Base-by-base conservation (phyloP, 2,113 vertebrate species). In the Gambusia holbrooki region DNA sequence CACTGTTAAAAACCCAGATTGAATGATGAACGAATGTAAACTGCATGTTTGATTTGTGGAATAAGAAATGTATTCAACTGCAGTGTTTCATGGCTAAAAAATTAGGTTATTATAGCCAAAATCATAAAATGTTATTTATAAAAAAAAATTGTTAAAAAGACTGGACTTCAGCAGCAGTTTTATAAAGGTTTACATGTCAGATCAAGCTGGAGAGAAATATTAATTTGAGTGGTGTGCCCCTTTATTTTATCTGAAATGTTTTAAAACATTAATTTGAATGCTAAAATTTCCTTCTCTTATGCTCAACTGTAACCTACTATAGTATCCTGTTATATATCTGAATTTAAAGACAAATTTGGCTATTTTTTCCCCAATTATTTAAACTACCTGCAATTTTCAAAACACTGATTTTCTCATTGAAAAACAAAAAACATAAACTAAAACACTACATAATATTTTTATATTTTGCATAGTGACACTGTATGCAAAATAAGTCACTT, bases 161-260 rank as follows among this genome's bases (percentile, higher is more conserved):
- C 58, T 14, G 10, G 37, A 7, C 71, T 71, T 75, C 81, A 68
- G 62, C 22, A 28, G 13, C 65, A 35, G 45, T 48, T 35, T n/a
- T 32, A 62, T 62, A 60, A 69, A 60, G 22, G 54, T 76, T 71
- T 74, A 69, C 63, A 64, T 75, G 54, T 27, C n/a, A 7, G 22
- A 42, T 25, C 22, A 69, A 58, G 65, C 22, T 30, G 28, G 74
- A 63, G 33, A 60, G 75, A 42, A n/a, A 40, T 3, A n/a, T 37
- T 27, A 15, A 48, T 48, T 48, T 48, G 14, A 48, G 45, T 5
- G 45, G 0, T 17, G 15, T 48, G 13, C 15, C 19, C 15, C 15
- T 48, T 48, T 48, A 48, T 48, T 48, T 37, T 48, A 48, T 48
- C 45, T 48, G 4, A 17, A 48, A 48, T 5, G 15, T 15, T 15